Percentiles rank a stretch among this genome's conserved stretches.
phyloP scores from a whole-genome alignment of 92 coral and sea anemone species.

The Paramuricea clavata region DNA sequence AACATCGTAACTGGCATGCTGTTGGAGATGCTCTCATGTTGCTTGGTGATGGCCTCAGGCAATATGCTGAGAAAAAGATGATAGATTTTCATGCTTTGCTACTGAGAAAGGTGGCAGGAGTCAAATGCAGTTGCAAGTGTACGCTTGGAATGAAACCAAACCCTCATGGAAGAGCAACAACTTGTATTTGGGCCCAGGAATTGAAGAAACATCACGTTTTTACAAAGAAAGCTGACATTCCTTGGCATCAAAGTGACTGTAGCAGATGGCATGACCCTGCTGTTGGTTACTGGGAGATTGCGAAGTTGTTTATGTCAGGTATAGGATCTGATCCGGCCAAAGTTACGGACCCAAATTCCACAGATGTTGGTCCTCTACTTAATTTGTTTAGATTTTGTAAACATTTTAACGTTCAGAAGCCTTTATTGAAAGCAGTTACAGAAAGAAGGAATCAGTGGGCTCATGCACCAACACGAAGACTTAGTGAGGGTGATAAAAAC shows the following conservation, averaged over 20 bases:
- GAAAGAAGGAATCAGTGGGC: constrained; percentile 84
- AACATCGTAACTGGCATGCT: constrained; percentile 84
- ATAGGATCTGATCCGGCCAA: constrained; percentile 57
- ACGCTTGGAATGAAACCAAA: constrained; percentile 43
- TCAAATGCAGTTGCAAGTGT: constrained; percentile 65
- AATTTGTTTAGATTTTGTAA: constrained; percentile 74
- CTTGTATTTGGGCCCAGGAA: constrained; percentile 81
- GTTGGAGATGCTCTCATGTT: constrained; percentile 74
- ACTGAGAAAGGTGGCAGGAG: constrained; percentile 40
- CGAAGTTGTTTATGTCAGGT: constrained; percentile 83
- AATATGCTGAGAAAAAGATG: constrained; percentile 61
- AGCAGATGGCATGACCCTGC: constrained; percentile 76
- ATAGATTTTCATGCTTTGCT: constrained; percentile 57
- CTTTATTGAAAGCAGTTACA: constrained; percentile 56
- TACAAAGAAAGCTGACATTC: constrained; percentile 54
- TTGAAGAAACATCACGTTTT: constrained; percentile 27
- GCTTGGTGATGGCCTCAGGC: constrained; percentile 70
- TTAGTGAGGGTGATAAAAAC: constrained; percentile 54
- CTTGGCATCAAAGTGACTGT: constrained; percentile 82
- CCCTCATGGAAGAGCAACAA: constrained; percentile 32
- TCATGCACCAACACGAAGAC: constrained; percentile 78
- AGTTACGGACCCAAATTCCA: constrained; percentile 63
- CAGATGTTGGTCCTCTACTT: constrained; percentile 79
- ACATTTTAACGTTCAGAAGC: constrained; percentile 52
- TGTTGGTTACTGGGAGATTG: constrained; percentile 84